phyloP scores from a whole-genome alignment of 2,888 invertebrate species.

The Melolontha melolontha region DNA sequence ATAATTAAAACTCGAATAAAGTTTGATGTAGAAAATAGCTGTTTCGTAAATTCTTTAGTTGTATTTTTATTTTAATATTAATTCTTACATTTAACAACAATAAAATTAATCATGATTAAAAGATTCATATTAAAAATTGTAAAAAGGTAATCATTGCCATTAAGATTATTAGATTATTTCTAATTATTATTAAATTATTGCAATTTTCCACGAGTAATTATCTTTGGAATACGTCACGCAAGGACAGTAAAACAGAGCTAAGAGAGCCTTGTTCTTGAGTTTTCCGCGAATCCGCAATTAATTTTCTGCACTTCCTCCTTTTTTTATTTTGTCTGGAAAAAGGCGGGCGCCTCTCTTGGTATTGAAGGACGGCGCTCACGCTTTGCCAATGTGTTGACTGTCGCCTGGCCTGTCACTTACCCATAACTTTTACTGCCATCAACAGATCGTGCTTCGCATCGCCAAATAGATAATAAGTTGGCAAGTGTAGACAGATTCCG shows the following conservation, averaged over 20 bases:
- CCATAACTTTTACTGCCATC: slow-evolving; percentile 57
- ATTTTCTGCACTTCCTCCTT: not conserved
- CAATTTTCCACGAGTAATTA: no score
- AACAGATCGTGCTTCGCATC: slow-evolving; percentile 56
- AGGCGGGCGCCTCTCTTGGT: slow-evolving; percentile 13
- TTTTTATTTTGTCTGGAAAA: slow-evolving; percentile 26
- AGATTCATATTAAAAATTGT: no score
- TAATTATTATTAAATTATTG: no score
- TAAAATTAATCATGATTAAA: no score
- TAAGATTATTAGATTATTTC: no score
- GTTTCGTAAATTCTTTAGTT: no score
- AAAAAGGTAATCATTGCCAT: no score
- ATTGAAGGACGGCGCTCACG: slow-evolving; percentile 36
- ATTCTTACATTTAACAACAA: no score
- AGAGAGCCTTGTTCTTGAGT: not conserved
- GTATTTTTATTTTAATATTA: no score
- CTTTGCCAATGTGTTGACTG: slow-evolving; percentile 57
- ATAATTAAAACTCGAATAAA: no score
- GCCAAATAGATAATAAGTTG: slow-evolving; percentile 57
- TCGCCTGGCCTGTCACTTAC: slow-evolving; percentile 56
- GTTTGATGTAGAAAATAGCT: no score
- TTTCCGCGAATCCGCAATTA: slow-evolving; percentile 26
- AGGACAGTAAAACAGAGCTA: not conserved
- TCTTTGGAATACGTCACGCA: not conserved
- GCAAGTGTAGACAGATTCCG: slow-evolving; percentile 51